Base-by-base conservation (phyloP, 2,888 invertebrate genomes). In the Drosophila algonquin region DNA sequence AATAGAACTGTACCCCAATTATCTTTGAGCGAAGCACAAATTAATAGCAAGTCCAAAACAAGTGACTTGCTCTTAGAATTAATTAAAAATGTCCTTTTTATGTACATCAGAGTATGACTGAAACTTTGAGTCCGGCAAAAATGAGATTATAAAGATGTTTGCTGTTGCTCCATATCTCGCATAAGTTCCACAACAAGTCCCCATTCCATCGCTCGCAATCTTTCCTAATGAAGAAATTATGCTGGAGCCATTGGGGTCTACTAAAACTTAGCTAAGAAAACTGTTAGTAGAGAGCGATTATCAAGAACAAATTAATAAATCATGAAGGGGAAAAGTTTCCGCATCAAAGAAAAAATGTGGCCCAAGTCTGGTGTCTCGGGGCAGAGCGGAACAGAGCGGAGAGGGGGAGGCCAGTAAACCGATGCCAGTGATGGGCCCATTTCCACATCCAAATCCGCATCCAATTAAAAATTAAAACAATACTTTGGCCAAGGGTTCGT, bases 401-500 rank as follows among this genome's bases (percentile, higher is more conserved):
- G 35, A 40, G 21, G 1, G 14, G 12, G 14, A 14, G 40, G 5
- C 14, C 40, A 50, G 7, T n/a, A 35, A 9, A 30, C 14, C 6
- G 45, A 35, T 24, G 47, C 50, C 35, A 55, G 50, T 48, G 30
- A 30, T 30, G 30, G 30, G 30, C 44, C 50, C 50, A 45, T 45
- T 10, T 30, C 50, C 53, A 27, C 27, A 57, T 16, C 56, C 45
- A 56, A 67, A 18, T 35, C 50, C 50, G 18, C 56, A 56, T 67
- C 65, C 51, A 78, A 78, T 85, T 67, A 73, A 73, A 70, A 64
- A 67, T 81, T 75, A 59, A 76, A 62, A 74, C 54, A 59, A 67
- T 69, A 64, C 62, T 63, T 58, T 64, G 18, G 56, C 72, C 73
- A 53, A 51, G 52, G 47, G 53, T 59, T 56, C 50, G 73, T 74